A percentile compares a stretch with the other conserved stretches of the same genome.
phyloP scores from a whole-genome alignment of 2,797 vertebrate species.

The Myotis daubentonii region DNA sequence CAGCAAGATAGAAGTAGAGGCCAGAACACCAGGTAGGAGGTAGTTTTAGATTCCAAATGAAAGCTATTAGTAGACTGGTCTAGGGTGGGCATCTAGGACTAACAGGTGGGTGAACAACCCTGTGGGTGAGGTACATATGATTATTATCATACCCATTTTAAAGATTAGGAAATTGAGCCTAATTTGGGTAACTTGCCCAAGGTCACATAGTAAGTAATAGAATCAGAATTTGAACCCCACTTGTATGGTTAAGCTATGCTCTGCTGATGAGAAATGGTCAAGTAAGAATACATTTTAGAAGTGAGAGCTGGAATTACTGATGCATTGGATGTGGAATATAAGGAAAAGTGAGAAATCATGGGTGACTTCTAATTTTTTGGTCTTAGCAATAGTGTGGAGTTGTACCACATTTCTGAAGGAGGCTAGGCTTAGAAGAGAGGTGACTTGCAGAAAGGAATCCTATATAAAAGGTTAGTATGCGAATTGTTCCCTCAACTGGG shows the following conservation, averaged over 20 bases:
- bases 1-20: neutral
- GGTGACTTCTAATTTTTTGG: neutral
- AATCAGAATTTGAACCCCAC: neutral
- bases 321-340: neutral
- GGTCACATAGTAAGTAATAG: neutral
- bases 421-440: neutral
- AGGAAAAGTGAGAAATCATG: neutral
- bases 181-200: neutral
- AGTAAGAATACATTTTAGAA: neutral
- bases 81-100: neutral
- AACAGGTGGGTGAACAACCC: neutral
- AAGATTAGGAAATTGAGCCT: neutral
- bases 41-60: neutral
- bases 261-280: neutral
- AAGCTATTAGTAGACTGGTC: neutral
- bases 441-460: neutral
- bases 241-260: neutral
- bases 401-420: neutral
- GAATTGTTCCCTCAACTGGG: too few species aligned
- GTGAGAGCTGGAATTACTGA: neutral
- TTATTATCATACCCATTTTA: conserved; percentile 4
- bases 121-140: neutral
- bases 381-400: neutral
- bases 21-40: neutral
- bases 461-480: too few species aligned